phyloP scores from a whole-genome alignment of 2,888 invertebrate genomes.

The Cylindroiulus punctatus region DNA sequence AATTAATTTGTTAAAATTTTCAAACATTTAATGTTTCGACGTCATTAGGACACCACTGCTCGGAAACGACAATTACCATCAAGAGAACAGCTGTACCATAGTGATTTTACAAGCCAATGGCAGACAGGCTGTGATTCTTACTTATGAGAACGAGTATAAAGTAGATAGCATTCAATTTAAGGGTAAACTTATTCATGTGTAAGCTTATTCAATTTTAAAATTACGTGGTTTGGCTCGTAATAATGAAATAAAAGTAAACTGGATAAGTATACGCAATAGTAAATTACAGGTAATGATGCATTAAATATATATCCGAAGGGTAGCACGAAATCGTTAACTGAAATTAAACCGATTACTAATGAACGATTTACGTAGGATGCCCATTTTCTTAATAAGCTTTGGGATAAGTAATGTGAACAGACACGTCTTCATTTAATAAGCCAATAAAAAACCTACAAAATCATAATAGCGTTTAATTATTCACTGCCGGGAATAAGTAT shows the following conservation, averaged over 20 bases:
- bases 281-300: background rate
- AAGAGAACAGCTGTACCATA: background rate
- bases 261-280: background rate
- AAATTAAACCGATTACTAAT: slow-evolving; percentile 35
- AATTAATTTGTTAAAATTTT: no score
- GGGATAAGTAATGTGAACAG: background rate
- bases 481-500: background rate
- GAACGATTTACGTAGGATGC: background rate
- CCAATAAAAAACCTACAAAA: background rate
- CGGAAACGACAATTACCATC: background rate
- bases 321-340: background rate
- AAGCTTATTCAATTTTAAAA: background rate
- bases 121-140: background rate
- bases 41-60: no score
- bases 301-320: background rate
- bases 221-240: background rate
- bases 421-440: background rate
- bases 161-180: background rate
- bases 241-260: background rate
- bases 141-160: background rate
- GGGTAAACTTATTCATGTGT: background rate
- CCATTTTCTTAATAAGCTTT: background rate
- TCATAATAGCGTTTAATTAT: slow-evolving; percentile 1
- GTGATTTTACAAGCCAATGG: background rate
- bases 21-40: no score